phyloP scores from a whole-genome alignment of 2,888 invertebrate genomes.

The Philonicus albiceps region DNA sequence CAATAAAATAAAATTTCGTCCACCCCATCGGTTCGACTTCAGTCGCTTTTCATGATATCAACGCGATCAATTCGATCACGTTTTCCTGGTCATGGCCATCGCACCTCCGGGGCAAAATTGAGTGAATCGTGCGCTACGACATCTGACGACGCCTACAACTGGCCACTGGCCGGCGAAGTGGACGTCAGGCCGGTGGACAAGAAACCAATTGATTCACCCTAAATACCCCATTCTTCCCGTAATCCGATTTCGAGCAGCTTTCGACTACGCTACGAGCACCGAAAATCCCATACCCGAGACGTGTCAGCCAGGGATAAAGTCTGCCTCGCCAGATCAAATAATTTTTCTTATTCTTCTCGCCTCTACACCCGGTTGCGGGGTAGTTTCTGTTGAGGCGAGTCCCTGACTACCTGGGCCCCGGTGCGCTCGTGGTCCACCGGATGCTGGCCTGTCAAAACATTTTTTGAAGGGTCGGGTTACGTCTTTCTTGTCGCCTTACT shows the following conservation, averaged over 20 bases:
- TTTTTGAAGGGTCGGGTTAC: background rate
- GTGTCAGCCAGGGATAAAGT: background rate
- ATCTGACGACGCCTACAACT: background rate
- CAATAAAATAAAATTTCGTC: background rate
- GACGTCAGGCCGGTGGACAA: background rate
- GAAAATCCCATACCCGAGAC: background rate
- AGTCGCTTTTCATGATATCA: background rate
- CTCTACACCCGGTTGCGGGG: background rate
- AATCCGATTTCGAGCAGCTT: background rate
- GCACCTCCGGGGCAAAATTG: background rate
- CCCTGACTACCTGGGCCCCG: background rate
- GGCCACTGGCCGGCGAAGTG: background rate
- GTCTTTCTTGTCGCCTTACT: background rate
- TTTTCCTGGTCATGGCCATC: background rate
- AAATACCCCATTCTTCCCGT: background rate
- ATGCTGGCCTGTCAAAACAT: background rate
- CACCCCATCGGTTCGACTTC: background rate
- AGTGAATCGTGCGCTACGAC: background rate
- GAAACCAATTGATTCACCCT: background rate
- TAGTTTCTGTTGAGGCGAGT: background rate
- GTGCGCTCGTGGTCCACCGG: background rate
- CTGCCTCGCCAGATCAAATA: background rate
- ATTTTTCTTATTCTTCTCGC: background rate
- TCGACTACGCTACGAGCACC: background rate
- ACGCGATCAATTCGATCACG: background rate